Percentiles rank a stretch among this genome's conserved stretches.
These are phyloP conservation scores for Sinocyclocheilus anophthalmus DNA, from an alignment of 2,113 vertebrate species.

Conservation along the genomic window DNA sequence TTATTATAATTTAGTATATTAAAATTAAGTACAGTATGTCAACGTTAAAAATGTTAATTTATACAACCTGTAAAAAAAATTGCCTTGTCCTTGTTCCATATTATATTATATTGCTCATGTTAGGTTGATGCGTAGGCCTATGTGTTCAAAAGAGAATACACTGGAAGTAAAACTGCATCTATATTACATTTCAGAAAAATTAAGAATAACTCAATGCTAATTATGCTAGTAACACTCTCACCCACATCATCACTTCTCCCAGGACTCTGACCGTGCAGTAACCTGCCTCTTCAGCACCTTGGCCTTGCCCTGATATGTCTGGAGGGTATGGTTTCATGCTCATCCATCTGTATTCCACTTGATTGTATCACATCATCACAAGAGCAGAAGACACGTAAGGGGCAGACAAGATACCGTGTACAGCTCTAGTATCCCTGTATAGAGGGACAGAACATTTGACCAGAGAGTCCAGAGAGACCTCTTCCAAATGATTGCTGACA, in stretches of 20 bases:
- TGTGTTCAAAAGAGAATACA: neutral
- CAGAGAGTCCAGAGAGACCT: constrained; percentile 10
- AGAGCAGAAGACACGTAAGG: neutral
- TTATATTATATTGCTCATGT: neutral
- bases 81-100: too few species aligned
- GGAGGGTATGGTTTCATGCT: constrained; percentile 1
- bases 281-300: constrained; percentile 27
- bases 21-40: too few species aligned
- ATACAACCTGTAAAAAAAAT: too few species aligned
- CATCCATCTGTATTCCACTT: constrained; percentile 29
- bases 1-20: too few species aligned
- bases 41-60: too few species aligned
- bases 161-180: neutral
- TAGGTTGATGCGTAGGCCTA: neutral
- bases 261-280: neutral
- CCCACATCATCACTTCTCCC: neutral
- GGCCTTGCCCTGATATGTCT: constrained; percentile 5
- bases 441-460: constrained; percentile 32
- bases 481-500: constrained; percentile 22
- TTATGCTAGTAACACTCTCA: neutral
- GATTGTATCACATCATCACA: constrained; percentile 13
- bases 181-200: neutral
- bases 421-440: constrained; percentile 1
- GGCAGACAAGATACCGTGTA: constrained; percentile 1
- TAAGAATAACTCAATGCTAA: too few species aligned